Conservation (phyloP, 2,888 invertebrate genomes). For the Nephrotoma guestfalica region DNA sequence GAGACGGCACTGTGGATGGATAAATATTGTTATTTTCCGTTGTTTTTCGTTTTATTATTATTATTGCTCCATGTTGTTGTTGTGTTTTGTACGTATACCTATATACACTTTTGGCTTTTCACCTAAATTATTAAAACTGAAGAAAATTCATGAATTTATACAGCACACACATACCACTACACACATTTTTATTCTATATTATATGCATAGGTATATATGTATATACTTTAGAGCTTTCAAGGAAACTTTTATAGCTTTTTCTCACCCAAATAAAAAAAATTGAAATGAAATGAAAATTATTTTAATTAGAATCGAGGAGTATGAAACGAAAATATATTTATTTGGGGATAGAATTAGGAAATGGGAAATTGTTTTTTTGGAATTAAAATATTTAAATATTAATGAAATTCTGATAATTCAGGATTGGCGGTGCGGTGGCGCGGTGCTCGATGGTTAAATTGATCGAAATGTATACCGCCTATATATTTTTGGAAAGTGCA, state of each 20-base stretch:
- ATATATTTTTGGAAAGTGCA: neutral
- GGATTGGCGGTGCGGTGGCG: neutral
- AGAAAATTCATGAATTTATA: neutral
- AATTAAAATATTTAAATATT: neutral
- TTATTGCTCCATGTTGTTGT: neutral
- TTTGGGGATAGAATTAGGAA: neutral
- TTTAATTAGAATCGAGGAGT: neutral
- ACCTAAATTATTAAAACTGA: neutral
- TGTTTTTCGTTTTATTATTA: neutral
- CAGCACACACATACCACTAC: neutral
- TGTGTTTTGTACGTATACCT: neutral
- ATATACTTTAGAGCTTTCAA: neutral
- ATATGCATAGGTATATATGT: neutral
- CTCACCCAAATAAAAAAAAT: neutral
- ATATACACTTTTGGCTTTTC: neutral
- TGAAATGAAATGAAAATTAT: neutral
- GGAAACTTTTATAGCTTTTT: neutral
- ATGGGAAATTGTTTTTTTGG: neutral
- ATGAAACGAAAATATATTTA: neutral
- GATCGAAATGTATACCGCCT: neutral
- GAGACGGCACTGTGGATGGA: neutral
- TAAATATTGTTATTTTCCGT: neutral
- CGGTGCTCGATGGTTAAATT: neutral
- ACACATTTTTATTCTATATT: neutral
- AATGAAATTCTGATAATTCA: neutral